Evolutionary conservation across 2,888 invertebrate genomes (phyloP).

Genomic region (Mythimna impura): DNA sequence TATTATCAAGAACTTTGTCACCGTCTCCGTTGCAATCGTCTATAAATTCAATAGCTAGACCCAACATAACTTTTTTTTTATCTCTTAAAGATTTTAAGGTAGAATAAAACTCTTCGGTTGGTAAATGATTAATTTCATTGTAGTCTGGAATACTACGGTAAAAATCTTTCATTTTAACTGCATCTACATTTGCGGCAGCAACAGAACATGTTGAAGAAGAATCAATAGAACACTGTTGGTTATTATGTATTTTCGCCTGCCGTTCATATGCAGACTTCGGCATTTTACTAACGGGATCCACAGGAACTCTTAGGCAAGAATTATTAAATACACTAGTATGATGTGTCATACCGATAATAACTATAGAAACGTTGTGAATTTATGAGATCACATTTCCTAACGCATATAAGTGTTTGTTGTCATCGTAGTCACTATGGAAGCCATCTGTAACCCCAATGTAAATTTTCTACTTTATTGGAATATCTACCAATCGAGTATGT

Average conservation of each 20-base stretch:
- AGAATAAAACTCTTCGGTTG: constrained; percentile 94
- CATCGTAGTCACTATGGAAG: constrained; percentile 55
- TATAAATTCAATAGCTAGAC: constrained; percentile 79
- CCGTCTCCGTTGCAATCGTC: constrained; percentile 72
- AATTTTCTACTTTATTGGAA: neutral
- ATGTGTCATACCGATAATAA: constrained; percentile 82
- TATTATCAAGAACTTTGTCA: constrained; percentile 64
- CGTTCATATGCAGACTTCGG: constrained; percentile 93
- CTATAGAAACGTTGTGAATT: constrained; percentile 36
- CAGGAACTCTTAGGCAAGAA: constrained; percentile 93
- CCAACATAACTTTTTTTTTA: constrained; percentile 90
- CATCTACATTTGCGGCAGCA: constrained; percentile 82
- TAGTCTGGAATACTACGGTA: constrained; percentile 95
- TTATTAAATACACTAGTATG: constrained; percentile 92
- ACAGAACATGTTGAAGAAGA: constrained; percentile 79
- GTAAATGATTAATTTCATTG: constrained; percentile 93
- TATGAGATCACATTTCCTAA: constrained; percentile 1
- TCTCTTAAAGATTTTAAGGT: constrained; percentile 92
- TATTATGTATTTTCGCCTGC: constrained; percentile 76
- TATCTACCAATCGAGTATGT: neutral
- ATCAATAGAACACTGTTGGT: constrained; percentile 82
- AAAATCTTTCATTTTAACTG: constrained; percentile 92
- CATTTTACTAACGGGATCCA: constrained; percentile 93
- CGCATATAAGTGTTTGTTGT: constrained; percentile 53
- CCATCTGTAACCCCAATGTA: constrained; percentile 1